Evolutionary conservation across 2,113 vertebrate species (phyloP).

Genomic region (Perognathus longimembris): DNA sequence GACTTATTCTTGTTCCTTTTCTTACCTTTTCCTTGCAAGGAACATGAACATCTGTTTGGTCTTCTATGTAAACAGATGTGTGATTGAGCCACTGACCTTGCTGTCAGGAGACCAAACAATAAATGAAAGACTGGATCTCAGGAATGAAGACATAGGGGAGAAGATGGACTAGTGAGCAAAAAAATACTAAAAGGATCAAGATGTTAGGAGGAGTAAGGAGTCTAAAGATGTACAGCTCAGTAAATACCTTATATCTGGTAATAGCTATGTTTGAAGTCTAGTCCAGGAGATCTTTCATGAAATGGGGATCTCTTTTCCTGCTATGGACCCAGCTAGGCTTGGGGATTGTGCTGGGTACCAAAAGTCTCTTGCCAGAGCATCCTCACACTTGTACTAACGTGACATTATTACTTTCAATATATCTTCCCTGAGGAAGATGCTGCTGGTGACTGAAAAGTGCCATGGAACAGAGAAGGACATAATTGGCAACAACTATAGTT

Average conservation of each 20-base stretch:
- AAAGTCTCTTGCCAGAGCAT: slow-evolving; percentile 19
- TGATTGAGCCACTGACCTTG: neutral
- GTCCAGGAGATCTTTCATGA: neutral
- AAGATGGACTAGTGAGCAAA: neutral
- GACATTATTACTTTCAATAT: neutral
- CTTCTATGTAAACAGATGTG: slow-evolving; percentile 63
- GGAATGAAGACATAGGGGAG: neutral
- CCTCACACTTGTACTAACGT: slow-evolving; percentile 23
- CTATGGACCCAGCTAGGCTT: neutral
- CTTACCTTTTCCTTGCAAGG: slow-evolving; percentile 11
- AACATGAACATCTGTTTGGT: slow-evolving; percentile 57
- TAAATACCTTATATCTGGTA: slow-evolving; percentile 29
- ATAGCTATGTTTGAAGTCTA: neutral
- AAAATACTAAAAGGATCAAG: neutral
- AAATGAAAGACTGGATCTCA: slow-evolving; percentile 49
- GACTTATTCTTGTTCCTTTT: neutral
- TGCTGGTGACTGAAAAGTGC: slow-evolving; percentile 28
- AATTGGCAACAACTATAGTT: neutral
- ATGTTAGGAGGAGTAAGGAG: neutral
- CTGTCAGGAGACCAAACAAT: slow-evolving; percentile 49
- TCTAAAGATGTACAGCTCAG: neutral
- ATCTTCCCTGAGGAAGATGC: neutral
- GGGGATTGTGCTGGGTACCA: neutral
- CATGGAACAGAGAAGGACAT: neutral
- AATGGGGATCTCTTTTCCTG: slow-evolving; percentile 14